These are phyloP conservation scores for Varroa destructor DNA, from an alignment of 1,140 invertebrate species.

Conservation along the genomic window DNA sequence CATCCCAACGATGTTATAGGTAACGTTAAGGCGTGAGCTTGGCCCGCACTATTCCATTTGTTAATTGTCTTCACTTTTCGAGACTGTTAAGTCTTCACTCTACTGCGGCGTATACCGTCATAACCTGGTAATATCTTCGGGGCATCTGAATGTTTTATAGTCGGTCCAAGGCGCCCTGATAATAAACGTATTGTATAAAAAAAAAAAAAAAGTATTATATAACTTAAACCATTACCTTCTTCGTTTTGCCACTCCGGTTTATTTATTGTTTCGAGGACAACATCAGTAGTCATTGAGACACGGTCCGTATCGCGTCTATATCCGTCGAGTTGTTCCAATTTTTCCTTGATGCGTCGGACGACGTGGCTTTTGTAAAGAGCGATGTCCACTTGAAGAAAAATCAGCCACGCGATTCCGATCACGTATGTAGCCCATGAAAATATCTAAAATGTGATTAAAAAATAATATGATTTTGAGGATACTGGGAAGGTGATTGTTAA, in stretches of 20 bases:
- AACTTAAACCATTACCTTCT: not conserved
- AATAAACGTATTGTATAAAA: too few relatives aligned
- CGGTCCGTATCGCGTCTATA: slow-evolving; percentile 14
- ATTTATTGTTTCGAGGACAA: slow-evolving; percentile 6
- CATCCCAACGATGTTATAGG: too few relatives aligned
- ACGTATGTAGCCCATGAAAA: slow-evolving; percentile 31
- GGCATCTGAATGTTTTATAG: too few relatives aligned
- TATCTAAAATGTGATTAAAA: slow-evolving; percentile 27
- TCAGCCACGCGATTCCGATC: slow-evolving; percentile 34
- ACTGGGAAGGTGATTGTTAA: not conserved
- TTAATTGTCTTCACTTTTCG: too few relatives aligned
- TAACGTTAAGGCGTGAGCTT: too few relatives aligned
- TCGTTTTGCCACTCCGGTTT: slow-evolving; percentile 1
- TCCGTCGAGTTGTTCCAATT: slow-evolving; percentile 2
- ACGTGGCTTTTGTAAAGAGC: slow-evolving; percentile 33
- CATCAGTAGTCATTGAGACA: slow-evolving; percentile 30
- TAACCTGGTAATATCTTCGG: too few relatives aligned
- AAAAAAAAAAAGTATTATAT: too few relatives aligned
- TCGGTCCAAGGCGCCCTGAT: too few relatives aligned
- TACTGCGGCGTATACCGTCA: too few relatives aligned
- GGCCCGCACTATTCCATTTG: too few relatives aligned
- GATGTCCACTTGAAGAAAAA: slow-evolving; percentile 35
- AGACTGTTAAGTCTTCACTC: too few relatives aligned
- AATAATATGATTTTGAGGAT: slow-evolving; percentile 14
- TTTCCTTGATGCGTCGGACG: slow-evolving; percentile 29